phyloP scores from a whole-genome alignment of 2,888 invertebrate species.

The Cheilosia vernalis region DNA sequence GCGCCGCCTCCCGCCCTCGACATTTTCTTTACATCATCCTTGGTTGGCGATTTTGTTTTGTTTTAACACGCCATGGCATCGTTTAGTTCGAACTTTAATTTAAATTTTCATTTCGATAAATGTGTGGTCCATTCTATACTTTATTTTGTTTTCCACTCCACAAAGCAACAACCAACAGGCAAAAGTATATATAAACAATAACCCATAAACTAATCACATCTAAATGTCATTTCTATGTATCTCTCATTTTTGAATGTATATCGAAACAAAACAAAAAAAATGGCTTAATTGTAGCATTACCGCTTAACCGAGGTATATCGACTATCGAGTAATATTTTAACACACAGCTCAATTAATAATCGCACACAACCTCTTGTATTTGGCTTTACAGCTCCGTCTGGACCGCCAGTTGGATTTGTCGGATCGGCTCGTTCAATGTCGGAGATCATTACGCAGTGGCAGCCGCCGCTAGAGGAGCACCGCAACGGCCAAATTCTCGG shows the following conservation, averaged over 20 bases:
- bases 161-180: constrained; percentile 47
- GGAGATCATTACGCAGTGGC: constrained; percentile 98
- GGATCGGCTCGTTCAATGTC: constrained; percentile 97
- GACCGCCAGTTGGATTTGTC: constrained; percentile 96
- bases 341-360: constrained; percentile 12
- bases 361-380: constrained; percentile 19
- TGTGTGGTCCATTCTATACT: constrained; percentile 16
- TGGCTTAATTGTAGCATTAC: constrained; percentile 82
- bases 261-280: constrained; percentile 76
- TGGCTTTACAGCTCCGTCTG: constrained; percentile 92
- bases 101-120: constrained; percentile 31
- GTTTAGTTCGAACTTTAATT: constrained; percentile 43
- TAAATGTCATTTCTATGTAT: constrained; percentile 75
- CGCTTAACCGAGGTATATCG: constrained; percentile 83
- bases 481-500: constrained; percentile 97
- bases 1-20: constrained; percentile 34
- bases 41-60: constrained; percentile 17
- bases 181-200: constrained; percentile 52
- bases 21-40: constrained; percentile 18
- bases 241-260: constrained; percentile 74
- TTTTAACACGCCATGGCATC: background rate
- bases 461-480: constrained; percentile 96
- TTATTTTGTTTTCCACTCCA: constrained; percentile 49
- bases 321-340: constrained; percentile 32
- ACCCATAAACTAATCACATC: constrained; percentile 70